Conservation (phyloP, 1,140 invertebrate species). For the Atta colombica region DNA sequence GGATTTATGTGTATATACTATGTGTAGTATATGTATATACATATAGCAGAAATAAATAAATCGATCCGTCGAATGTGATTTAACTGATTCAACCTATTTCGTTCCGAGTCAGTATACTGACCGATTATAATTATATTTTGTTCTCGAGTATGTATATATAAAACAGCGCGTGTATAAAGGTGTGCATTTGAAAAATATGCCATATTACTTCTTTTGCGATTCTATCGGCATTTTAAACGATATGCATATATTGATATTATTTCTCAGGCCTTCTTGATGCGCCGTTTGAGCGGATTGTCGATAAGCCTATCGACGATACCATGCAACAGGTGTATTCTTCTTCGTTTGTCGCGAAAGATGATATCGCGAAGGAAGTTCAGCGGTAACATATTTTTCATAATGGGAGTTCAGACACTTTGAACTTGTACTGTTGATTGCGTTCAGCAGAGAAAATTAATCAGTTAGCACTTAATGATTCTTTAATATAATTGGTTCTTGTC, state of each 20-base stretch:
- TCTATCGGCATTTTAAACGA: neutral
- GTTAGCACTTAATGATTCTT: no score
- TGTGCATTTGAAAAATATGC: neutral
- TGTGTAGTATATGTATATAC: no score
- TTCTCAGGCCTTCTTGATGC: conserved; percentile 15
- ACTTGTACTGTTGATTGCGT: neutral
- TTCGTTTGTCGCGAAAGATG: conserved; percentile 51
- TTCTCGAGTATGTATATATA: neutral
- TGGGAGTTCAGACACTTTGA: neutral
- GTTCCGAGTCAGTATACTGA: neutral
- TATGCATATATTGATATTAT: conserved; percentile 30
- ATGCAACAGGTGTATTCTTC: conserved; percentile 74
- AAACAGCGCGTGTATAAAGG: neutral
- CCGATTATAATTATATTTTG: neutral
- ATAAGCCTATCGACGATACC: conserved; percentile 74
- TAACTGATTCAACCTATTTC: neutral
- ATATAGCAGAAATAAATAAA: neutral
- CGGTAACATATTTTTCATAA: conserved; percentile 9
- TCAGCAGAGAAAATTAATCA: no score
- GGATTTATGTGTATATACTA: neutral
- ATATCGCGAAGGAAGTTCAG: conserved; percentile 19
- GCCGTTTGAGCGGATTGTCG: conserved; percentile 63
- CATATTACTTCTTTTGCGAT: neutral
- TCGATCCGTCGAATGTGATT: neutral
- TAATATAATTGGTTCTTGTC: no score